phyloP scores from a whole-genome alignment of 2,113 vertebrate genomes.

The Empidonax alnorum region DNA sequence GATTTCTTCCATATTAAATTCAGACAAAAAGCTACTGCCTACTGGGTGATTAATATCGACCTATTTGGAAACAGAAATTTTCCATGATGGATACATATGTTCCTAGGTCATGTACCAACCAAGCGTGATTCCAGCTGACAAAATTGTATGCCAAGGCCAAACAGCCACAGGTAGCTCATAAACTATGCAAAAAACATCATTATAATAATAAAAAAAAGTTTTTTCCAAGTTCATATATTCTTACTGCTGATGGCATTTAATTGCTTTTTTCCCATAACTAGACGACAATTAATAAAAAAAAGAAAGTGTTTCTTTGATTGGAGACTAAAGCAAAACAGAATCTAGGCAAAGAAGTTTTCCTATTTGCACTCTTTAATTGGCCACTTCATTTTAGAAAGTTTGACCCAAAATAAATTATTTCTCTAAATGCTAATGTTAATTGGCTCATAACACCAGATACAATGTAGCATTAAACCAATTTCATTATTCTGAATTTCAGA shows the following conservation, averaged over 20 bases:
- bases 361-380: neutral
- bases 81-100: neutral
- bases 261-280: neutral
- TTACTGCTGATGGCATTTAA: neutral
- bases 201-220: neutral
- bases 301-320: neutral
- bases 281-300: neutral
- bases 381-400: neutral
- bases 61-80: neutral
- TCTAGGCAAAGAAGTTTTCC: neutral
- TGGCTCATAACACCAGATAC: neutral
- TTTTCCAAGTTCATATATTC: neutral
- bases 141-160: neutral
- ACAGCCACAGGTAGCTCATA: neutral
- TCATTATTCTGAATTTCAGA: neutral
- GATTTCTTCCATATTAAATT: neutral
- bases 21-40: neutral
- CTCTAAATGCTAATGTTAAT: neutral
- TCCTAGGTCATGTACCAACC: neutral
- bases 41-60: neutral
- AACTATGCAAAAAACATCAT: neutral
- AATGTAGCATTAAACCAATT: neutral
- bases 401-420: neutral
- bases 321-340: neutral
- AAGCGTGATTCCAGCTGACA: neutral